A percentile compares a stretch with the other conserved stretches of the same genome.
phyloP scores from a whole-genome alignment of 1,140 invertebrate genomes.

The Melanaphis sacchari region DNA sequence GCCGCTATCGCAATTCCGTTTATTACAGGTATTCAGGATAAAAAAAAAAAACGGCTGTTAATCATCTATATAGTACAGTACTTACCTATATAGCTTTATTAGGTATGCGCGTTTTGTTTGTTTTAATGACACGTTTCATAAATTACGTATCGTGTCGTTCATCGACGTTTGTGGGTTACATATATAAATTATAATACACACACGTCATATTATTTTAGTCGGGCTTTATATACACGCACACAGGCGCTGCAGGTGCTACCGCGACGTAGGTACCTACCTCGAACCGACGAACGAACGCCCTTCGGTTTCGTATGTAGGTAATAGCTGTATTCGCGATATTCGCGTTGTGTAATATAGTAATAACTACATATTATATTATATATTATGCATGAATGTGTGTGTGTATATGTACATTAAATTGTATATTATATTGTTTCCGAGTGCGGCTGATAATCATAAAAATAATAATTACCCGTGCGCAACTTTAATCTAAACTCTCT shows the following conservation, averaged over 20 bases:
- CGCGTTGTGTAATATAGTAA: not conserved
- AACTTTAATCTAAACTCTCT: too few species aligned
- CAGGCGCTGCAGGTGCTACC: not conserved
- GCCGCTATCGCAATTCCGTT: not conserved
- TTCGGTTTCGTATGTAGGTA: not conserved
- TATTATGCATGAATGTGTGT: too few species aligned
- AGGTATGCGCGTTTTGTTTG: not conserved
- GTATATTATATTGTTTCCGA: too few species aligned
- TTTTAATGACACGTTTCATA: not conserved
- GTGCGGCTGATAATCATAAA: too few species aligned
- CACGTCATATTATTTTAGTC: not conserved
- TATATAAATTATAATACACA: not conserved
- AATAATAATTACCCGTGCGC: too few species aligned
- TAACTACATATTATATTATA: too few species aligned
- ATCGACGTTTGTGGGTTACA: conserved; percentile 3
- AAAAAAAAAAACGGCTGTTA: not conserved
- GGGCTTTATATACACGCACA: not conserved
- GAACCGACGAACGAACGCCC: not conserved
- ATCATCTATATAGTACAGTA: not conserved
- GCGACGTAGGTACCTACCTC: not conserved
- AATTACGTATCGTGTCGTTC: not conserved
- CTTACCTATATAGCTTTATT: not conserved
- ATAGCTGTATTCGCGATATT: conserved; percentile 3
- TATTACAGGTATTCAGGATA: not conserved
- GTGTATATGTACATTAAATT: too few species aligned